phyloP scores from a whole-genome alignment of 2,888 invertebrate genomes.

The Lymantria monacha region DNA sequence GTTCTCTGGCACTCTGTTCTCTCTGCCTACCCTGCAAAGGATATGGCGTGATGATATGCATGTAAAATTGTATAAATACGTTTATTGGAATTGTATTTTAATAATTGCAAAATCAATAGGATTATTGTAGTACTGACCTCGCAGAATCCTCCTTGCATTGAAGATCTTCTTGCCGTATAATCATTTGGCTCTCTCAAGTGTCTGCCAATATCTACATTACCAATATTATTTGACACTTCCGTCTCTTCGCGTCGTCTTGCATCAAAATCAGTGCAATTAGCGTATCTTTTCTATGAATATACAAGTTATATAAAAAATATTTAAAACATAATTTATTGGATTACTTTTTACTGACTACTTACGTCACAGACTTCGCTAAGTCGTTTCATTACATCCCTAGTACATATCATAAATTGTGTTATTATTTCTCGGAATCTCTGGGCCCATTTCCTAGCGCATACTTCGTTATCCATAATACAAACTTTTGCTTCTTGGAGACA shows the following conservation, averaged over 20 bases:
- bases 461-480: conserved; percentile 73
- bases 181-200: conserved; percentile 67
- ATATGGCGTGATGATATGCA: too few species aligned
- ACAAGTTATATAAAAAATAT: neutral
- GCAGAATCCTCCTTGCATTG: conserved; percentile 66
- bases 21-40: too few species aligned
- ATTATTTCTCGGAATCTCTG: conserved; percentile 66
- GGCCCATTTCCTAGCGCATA: conserved; percentile 74
- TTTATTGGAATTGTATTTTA: neutral
- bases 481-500: conserved; percentile 73
- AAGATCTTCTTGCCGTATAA: conserved; percentile 62
- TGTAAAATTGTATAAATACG: too few species aligned
- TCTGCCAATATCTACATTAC: conserved; percentile 61
- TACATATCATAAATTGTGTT: conserved; percentile 73
- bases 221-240: conserved; percentile 27
- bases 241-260: conserved; percentile 32
- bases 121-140: conserved; percentile 40
- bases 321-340: neutral
- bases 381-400: conserved; percentile 69
- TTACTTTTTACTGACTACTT: conserved; percentile 25
- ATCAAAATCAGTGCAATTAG: conserved; percentile 73
- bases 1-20: too few species aligned
- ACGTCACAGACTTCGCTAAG: conserved; percentile 72
- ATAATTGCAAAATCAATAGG: neutral
- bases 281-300: conserved; percentile 63